phyloP scores from a whole-genome alignment of 2,113 vertebrate genomes.

The Anarhynchus alexandrinus region DNA sequence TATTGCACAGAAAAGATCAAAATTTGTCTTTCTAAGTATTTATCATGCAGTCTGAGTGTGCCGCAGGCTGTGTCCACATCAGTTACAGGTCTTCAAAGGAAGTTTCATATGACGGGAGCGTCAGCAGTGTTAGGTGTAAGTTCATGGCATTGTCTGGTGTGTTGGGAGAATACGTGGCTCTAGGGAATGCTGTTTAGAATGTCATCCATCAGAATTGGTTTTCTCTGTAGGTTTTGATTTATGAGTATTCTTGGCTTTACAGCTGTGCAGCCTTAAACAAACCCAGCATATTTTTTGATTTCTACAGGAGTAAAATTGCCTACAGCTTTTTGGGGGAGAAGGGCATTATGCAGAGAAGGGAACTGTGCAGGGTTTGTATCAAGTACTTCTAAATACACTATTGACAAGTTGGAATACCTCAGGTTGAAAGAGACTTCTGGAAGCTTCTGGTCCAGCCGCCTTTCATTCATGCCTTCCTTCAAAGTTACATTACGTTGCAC shows the following conservation, averaged over 20 bases:
- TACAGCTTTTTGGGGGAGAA: background rate
- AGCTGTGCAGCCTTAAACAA: background rate
- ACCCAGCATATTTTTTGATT: fast-evolving
- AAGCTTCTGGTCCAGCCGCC: background rate
- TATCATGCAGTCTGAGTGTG: background rate
- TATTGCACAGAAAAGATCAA: background rate
- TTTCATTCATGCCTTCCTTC: background rate
- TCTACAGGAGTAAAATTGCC: background rate
- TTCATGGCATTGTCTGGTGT: fast-evolving
- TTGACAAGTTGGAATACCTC: background rate
- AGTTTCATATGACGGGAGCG: background rate
- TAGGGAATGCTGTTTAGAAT: background rate
- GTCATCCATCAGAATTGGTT: background rate
- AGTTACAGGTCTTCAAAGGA: background rate
- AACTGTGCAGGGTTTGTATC: background rate
- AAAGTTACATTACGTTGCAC: background rate
- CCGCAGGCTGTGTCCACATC: background rate
- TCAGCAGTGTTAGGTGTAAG: background rate
- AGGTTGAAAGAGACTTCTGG: background rate
- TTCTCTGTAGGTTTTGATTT: background rate
- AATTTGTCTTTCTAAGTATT: background rate
- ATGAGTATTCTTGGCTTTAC: background rate
- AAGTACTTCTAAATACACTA: background rate
- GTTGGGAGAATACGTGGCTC: fast-evolving
- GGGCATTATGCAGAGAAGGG: background rate